Base-by-base conservation (phyloP, 1,140 invertebrate species). In the Pinna nobilis region DNA sequence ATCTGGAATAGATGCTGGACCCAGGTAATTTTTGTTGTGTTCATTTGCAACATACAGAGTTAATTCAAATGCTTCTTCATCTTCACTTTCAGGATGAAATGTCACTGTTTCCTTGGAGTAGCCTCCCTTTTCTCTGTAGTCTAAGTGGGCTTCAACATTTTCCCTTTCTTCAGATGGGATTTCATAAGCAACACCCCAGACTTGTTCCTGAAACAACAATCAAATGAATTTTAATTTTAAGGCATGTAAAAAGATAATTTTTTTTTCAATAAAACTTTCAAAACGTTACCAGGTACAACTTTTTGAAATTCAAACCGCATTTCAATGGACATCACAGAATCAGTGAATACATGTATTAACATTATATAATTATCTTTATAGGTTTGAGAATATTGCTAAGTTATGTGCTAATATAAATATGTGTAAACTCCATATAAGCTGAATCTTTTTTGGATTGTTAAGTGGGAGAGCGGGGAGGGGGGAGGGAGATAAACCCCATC, bases 161-260 rank as follows among this genome's bases (percentile, higher is more conserved):
- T 93, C 91, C 77, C 92, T 91, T 74, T 97, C 92, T 37, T 92
- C 86, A 0, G 90, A 82, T 2, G 91, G 90, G 82, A 98, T 96
- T 89, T 95, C 93, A 88, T 97, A 98, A 0, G 96, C 96, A 18
- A 97, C 90, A 44, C 97, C 97, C 93, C 95, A 98, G 0, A 98
- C 96, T 82, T 89, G 83, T 49, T 91, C 92, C 92, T 92, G 79
- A 51, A 88, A 85, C 69, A 68, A 72, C 76, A 41, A 66, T 53
- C 59, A 25, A 51, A 33, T 28, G 2, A 55, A 7, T 13, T 18
- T n/a, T 23, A 57, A 51, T 35, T 15, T 28, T 30, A 35, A 35
- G 30, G 3, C 33, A 41, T 20, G 20, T 49, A 37, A 50, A 11
- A 15, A 53, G 15, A n/a, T 37, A 6, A 44, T 41, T 28, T 15